A percentile compares a stretch with the other conserved stretches of the same genome.
These are phyloP conservation scores for Rhombomys opimus DNA, from an alignment of 2,113 vertebrate genomes.

Conservation along the genomic window DNA sequence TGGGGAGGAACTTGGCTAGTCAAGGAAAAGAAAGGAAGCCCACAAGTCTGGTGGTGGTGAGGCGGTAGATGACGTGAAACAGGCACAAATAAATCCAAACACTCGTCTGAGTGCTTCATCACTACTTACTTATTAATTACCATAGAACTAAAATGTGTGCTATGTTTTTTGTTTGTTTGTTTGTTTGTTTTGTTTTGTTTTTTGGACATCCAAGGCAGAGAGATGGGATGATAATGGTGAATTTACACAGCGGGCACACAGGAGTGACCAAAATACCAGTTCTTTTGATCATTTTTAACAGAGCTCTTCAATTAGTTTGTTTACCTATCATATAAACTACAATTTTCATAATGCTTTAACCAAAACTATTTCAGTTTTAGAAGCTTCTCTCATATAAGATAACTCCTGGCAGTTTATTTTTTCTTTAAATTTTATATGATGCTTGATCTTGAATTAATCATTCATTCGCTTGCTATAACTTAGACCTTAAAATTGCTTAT, in stretches of 20 bases:
- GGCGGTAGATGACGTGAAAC: background rate
- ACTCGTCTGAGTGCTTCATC: background rate
- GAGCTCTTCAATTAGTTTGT: background rate
- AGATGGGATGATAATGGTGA: background rate
- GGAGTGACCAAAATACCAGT: background rate
- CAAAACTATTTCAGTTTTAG: background rate
- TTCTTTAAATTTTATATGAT: background rate
- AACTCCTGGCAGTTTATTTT: background rate
- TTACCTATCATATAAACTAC: background rate
- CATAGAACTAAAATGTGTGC: background rate
- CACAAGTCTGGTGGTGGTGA: background rate
- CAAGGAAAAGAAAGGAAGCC: background rate
- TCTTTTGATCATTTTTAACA: background rate
- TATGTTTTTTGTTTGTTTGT: background rate
- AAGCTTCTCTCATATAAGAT: background rate
- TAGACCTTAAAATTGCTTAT: background rate
- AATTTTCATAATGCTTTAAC: background rate
- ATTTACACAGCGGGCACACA: background rate
- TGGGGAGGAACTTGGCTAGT: background rate
- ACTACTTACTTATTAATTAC: background rate
- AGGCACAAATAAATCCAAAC: background rate
- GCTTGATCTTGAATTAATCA: slow-evolving; percentile 41
- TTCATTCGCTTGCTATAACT: slow-evolving; percentile 22
- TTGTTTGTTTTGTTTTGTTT: background rate
- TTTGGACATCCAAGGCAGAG: background rate